Conservation (phyloP, 2,113 vertebrate genomes). For the Myrmecobius fasciatus region DNA sequence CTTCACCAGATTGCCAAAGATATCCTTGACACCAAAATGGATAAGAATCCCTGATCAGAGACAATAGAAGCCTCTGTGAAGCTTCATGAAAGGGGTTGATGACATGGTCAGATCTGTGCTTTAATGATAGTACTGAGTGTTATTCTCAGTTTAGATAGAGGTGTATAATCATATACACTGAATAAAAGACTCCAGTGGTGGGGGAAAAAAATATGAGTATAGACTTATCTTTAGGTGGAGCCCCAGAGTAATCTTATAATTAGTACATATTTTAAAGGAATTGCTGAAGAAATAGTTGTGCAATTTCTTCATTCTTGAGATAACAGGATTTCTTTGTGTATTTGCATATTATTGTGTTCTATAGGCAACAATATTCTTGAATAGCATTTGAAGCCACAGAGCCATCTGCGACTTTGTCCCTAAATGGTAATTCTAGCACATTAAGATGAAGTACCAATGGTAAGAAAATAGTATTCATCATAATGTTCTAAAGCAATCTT, state of each 20-base stretch:
- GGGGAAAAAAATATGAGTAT: background rate
- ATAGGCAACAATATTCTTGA: conserved; percentile 51
- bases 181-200: background rate
- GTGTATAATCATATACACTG: background rate
- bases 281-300: conserved; percentile 41
- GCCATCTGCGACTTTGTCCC: background rate
- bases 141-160: background rate
- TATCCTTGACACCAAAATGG: background rate
- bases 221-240: conserved; percentile 35
- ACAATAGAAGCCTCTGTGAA: background rate
- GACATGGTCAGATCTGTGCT: background rate
- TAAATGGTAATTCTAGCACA: background rate
- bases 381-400: conserved; percentile 36
- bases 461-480: background rate
- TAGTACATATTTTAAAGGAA: conserved; percentile 28
- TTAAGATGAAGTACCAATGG: background rate
- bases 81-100: background rate
- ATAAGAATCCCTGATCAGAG: background rate
- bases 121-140: background rate
- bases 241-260: conserved; percentile 35
- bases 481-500: background rate
- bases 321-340: conserved; percentile 52
- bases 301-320: conserved; percentile 57
- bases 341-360: conserved; percentile 39
- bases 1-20: background rate